These are phyloP conservation scores for Nomada fabriciana DNA, from an alignment of 2,888 invertebrate species.

Conservation along the genomic window DNA sequence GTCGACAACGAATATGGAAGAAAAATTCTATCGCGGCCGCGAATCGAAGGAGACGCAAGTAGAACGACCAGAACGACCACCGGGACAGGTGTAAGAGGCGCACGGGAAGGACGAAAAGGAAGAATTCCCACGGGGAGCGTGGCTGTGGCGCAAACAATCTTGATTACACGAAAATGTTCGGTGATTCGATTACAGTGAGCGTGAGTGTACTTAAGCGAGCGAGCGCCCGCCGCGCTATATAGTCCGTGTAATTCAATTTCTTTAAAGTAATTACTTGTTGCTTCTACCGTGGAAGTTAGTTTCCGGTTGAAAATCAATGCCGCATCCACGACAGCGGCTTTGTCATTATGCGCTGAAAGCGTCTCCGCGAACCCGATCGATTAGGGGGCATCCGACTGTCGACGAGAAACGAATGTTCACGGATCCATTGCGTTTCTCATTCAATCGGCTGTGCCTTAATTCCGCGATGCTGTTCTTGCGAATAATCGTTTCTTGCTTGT, in stretches of 20 bases:
- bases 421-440: conserved; percentile 2
- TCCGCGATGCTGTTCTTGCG: not conserved
- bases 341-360: conserved; percentile 60
- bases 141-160: conserved; percentile 52
- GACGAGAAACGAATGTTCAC: not conserved
- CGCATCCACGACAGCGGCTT: conserved; percentile 46
- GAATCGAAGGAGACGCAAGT: not conserved
- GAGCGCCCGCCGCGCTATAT: conserved; percentile 35
- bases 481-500: conserved; percentile 4
- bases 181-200: conserved; percentile 65
- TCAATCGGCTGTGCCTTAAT: not conserved
- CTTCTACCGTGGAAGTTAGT: conserved; percentile 68
- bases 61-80: no score
- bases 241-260: conserved; percentile 67
- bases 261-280: conserved; percentile 73
- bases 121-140: conserved; percentile 40
- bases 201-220: conserved; percentile 60
- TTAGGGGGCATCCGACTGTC: conserved; percentile 30
- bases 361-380: conserved; percentile 55
- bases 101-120: conserved; percentile 10
- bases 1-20: not conserved
- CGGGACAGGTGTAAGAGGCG: not conserved
- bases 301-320: conserved; percentile 65
- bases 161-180: conserved; percentile 71
- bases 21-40: not conserved